Conservation (phyloP, 2,113 vertebrate species). For the Anguilla japonica region DNA sequence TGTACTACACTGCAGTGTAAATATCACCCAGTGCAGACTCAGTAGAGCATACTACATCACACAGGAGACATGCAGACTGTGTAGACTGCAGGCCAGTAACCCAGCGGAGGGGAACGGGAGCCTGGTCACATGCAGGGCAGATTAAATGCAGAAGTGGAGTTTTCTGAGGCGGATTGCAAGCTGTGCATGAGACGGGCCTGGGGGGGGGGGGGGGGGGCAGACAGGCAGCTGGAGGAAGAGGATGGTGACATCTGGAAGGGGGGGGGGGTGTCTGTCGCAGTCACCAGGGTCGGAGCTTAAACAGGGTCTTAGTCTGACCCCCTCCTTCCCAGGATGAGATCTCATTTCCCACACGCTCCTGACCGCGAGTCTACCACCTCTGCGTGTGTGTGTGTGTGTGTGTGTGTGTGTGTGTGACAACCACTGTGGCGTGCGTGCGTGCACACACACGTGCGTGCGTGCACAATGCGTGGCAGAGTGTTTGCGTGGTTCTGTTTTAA, state of each 20-base stretch:
- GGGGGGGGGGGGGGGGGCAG: background rate
- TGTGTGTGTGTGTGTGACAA: too few relatives aligned
- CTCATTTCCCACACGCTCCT: background rate
- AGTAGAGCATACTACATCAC: too few relatives aligned
- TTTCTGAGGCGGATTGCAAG: slow-evolving; percentile 58
- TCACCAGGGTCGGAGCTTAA: slow-evolving; percentile 55
- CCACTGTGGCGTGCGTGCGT: too few relatives aligned
- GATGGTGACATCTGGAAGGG: slow-evolving; percentile 62
- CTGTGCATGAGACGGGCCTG: background rate
- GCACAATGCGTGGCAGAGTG: background rate
- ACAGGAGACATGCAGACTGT: background rate
- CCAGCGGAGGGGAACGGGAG: background rate
- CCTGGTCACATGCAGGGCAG: background rate
- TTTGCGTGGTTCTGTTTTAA: too few relatives aligned
- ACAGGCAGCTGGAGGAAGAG: slow-evolving; percentile 38
- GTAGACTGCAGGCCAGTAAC: background rate
- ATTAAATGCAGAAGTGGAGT: slow-evolving; percentile 60
- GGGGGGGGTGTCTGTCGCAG: background rate
- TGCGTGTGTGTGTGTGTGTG: background rate
- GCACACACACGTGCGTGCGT: background rate
- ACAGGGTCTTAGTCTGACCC: slow-evolving; percentile 55
- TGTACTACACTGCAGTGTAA: background rate
- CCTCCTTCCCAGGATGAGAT: slow-evolving; percentile 38
- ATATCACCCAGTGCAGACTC: too few relatives aligned
- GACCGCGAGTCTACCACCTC: too few relatives aligned